These are phyloP conservation scores for Scrobipalpa costella DNA, from an alignment of 2,888 invertebrate species.

Conservation along the genomic window DNA sequence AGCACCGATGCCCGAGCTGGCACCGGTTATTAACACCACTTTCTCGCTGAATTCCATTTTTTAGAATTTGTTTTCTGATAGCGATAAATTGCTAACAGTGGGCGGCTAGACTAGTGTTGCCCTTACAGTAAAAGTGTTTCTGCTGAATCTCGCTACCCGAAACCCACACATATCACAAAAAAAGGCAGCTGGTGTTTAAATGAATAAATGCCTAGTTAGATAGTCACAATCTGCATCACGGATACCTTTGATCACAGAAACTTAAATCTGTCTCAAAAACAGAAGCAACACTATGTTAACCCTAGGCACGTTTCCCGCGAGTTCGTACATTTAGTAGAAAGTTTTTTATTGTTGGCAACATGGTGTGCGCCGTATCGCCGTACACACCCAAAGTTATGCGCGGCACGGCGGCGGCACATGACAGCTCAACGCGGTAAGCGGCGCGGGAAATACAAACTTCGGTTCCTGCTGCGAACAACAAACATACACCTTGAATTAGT, in stretches of 20 bases:
- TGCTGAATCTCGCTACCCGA: background rate
- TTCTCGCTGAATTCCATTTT: slow-evolving; percentile 82
- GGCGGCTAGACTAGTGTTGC: slow-evolving; percentile 1
- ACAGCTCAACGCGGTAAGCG: background rate
- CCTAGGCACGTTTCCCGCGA: too few species aligned
- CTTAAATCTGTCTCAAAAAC: too few species aligned
- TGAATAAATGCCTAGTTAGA: too few species aligned
- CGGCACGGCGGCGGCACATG: background rate
- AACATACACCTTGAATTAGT: background rate
- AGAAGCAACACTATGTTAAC: too few species aligned
- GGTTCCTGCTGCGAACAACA: background rate
- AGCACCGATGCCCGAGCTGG: slow-evolving; percentile 88
- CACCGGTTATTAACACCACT: slow-evolving; percentile 84
- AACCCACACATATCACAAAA: background rate
- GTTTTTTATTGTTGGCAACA: background rate
- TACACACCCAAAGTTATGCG: background rate
- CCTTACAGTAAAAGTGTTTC: background rate
- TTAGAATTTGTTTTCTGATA: background rate
- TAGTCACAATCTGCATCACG: too few species aligned
- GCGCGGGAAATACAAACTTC: slow-evolving; percentile 7
- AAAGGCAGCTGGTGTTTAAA: too few species aligned
- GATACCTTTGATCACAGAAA: too few species aligned
- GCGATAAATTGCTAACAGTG: slow-evolving; percentile 2
- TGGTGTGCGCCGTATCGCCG: background rate
- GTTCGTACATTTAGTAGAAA: background rate